Base-by-base conservation (phyloP, 2,113 vertebrate genomes). In the Phrynosoma platyrhinos region DNA sequence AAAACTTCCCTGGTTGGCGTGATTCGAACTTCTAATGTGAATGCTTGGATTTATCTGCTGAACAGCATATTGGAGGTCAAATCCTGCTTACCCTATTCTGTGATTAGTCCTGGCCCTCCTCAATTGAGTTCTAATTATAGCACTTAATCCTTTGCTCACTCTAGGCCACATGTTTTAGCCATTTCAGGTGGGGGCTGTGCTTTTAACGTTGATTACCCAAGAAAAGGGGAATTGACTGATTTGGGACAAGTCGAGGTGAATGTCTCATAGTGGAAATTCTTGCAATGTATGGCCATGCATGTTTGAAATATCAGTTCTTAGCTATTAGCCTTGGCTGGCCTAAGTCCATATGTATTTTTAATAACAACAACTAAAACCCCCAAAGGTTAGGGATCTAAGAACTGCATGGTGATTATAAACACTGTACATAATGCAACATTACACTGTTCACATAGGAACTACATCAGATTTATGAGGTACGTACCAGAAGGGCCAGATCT, bases 21-120 rank as follows among this genome's bases (percentile, higher is more conserved):
- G 52, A 90, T 88, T 90, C 79, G 75, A 52, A 16, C 47, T 87
- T 92, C 30, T 87, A 69, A 27, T 82, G 32, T 42, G 76, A 91
- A 94, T 90, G 71, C 64, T 86, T 88, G 42, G 74, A 69, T 79
- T 88, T 83, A 32, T 27, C 69, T 85, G 52, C 36, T 87, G 62
- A 91, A 84, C 62, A 47, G 10, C 83, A 30, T 20, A 72, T 84
- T 91, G 66, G 78, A 74, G 75, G 64, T 84, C 47, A 90, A 87
- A 79, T 82, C 10, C 74, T 81, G 13, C 78, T 91, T 85, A 79
- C 82, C 84, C 89, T 91, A 86, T 87, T 16, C 5, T 68, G 1
- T 0, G 0, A 82, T 76, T 91, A 86, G 74, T 32, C 9, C 12
- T 69, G 82, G 69, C 25, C 5, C 10, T 69, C 40, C 77, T 81